A percentile compares a stretch with the other conserved stretches of the same genome.
phyloP scores from a whole-genome alignment of 92 coral and sea anemone genomes.

The Porites divaricata region DNA sequence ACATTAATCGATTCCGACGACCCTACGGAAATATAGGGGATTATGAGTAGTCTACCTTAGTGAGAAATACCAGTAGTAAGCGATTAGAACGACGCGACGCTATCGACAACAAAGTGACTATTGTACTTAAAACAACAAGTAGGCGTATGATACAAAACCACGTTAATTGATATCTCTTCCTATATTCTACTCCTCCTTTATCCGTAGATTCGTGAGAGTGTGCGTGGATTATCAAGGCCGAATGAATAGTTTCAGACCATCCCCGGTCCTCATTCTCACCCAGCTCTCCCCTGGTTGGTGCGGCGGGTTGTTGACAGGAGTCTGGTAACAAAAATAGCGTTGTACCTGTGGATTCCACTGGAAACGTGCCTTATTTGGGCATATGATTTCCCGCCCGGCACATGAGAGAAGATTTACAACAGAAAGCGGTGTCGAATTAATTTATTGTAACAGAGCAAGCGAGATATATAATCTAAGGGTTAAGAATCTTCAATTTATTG shows the following conservation, averaged over 20 bases:
- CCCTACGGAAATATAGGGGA: no score
- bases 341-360: neutral
- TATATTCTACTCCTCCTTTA: neutral
- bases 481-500: neutral
- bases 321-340: constrained; percentile 22
- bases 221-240: constrained; percentile 44
- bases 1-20: neutral
- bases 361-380: neutral
- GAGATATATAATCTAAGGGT: neutral
- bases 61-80: no score
- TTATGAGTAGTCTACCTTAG: no score
- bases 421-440: neutral
- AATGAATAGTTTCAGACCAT: constrained; percentile 34
- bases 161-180: no score
- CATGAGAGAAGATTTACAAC: neutral
- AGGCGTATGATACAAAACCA: no score
- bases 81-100: no score
- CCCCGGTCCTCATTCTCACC: constrained; percentile 45
- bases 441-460: neutral
- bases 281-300: constrained; percentile 60
- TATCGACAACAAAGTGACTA: no score
- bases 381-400: neutral
- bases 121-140: no score
- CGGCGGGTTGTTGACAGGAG: constrained; percentile 56
- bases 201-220: constrained; percentile 16